A percentile compares a stretch with the other conserved stretches of the same genome.
These are phyloP conservation scores for Propsilocerus akamusi DNA, from an alignment of 1,140 invertebrate species.

Conservation along the genomic window DNA sequence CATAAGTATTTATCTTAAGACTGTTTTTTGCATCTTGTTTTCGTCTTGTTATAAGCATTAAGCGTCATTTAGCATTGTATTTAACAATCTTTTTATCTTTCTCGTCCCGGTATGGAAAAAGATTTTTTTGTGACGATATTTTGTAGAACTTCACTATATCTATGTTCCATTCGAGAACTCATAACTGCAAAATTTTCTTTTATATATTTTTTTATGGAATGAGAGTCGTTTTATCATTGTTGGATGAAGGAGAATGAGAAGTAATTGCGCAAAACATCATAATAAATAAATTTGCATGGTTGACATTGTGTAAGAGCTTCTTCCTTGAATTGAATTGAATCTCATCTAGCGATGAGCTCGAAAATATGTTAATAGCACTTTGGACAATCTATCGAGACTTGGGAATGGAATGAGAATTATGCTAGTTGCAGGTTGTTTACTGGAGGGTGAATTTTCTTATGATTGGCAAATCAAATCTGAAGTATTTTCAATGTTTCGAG, in stretches of 20 bases:
- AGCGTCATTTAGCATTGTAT: neutral
- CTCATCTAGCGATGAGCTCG: neutral
- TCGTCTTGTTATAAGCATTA: too few species aligned
- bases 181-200: too few species aligned
- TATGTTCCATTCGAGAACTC: too few species aligned
- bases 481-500: too few species aligned
- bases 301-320: neutral
- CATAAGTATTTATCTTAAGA: neutral
- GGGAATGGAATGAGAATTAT: too few species aligned
- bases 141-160: neutral
- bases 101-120: neutral
- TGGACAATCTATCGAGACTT: neutral
- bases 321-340: too few species aligned
- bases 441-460: too few species aligned
- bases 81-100: neutral
- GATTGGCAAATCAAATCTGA: too few species aligned
- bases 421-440: too few species aligned
- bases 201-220: neutral
- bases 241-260: too few species aligned
- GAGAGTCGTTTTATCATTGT: too few species aligned
- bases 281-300: slow-evolving; percentile 4
- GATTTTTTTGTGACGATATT: neutral
- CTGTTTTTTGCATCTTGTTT: neutral
- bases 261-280: slow-evolving; percentile 3
- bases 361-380: slow-evolving; percentile 1